A percentile compares a stretch with the other conserved stretches of the same genome.
These are phyloP conservation scores for Corynorhinus townsendii DNA, from an alignment of 2,113 vertebrate species.

Conservation along the genomic window DNA sequence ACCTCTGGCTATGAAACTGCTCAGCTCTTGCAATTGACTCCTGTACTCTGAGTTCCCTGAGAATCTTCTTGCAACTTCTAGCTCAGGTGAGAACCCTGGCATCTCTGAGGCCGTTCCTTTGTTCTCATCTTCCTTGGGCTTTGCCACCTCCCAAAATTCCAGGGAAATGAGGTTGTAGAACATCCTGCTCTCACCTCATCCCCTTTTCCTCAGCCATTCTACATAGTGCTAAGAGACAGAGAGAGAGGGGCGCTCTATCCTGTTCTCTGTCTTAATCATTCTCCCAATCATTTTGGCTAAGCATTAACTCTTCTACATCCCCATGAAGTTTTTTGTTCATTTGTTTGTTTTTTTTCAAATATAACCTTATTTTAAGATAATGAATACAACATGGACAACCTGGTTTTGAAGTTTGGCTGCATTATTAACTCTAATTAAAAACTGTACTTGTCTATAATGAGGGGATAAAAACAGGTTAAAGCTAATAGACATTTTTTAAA, in stretches of 20 bases:
- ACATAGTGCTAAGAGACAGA: background rate
- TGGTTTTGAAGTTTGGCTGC: background rate
- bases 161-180: background rate
- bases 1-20: fast-evolving
- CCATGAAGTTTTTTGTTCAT: background rate
- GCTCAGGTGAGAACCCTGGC: background rate
- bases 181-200: fast-evolving
- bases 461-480: background rate
- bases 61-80: background rate
- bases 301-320: background rate
- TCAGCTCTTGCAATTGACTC: background rate
- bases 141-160: background rate
- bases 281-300: background rate
- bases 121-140: background rate
- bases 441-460: background rate
- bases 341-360: background rate
- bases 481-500: background rate
- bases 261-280: background rate
- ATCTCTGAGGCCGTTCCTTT: background rate
- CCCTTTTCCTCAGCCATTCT: fast-evolving
- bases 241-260: fast-evolving
- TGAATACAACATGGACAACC: background rate
- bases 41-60: too few species aligned
- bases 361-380: background rate
- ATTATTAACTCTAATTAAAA: background rate